These are phyloP conservation scores for Reticulitermes speratus DNA, from an alignment of 1,140 invertebrate genomes.

Conservation along the genomic window DNA sequence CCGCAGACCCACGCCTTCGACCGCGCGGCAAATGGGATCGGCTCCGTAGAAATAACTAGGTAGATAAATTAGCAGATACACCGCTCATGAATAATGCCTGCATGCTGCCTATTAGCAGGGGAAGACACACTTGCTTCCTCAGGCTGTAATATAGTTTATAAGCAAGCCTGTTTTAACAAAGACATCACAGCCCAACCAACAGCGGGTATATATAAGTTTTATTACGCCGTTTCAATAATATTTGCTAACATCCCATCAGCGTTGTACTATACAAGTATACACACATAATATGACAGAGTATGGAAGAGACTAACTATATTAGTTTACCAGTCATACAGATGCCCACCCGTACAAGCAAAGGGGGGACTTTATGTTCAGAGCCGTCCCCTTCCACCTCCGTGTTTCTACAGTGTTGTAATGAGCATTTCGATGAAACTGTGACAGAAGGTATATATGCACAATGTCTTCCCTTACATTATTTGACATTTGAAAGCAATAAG, in stretches of 20 bases:
- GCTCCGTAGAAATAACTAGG: no score
- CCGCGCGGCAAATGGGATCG: no score
- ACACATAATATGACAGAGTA: no score
- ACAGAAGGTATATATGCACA: constrained; percentile 12
- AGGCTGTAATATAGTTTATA: neutral
- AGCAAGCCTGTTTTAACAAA: neutral
- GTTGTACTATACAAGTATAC: neutral
- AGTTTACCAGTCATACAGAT: neutral
- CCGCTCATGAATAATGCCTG: no score
- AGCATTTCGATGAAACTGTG: neutral
- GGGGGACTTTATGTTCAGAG: neutral
- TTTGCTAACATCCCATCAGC: constrained; percentile 10
- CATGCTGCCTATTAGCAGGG: neutral
- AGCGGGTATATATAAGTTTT: neutral
- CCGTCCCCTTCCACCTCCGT: neutral
- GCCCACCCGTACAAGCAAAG: neutral
- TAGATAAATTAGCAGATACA: no score
- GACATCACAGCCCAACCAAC: neutral
- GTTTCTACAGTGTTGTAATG: neutral
- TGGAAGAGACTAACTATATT: neutral
- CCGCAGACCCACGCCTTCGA: no score
- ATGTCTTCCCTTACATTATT: neutral
- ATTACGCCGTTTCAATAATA: constrained; percentile 13
- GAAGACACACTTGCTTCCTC: neutral
- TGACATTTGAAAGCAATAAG: neutral